Evolutionary conservation across 92 coral and sea anemone species (phyloP), one percentile per base, ranked within the genome.

Genomic region (Pocillopora grandis): DNA sequence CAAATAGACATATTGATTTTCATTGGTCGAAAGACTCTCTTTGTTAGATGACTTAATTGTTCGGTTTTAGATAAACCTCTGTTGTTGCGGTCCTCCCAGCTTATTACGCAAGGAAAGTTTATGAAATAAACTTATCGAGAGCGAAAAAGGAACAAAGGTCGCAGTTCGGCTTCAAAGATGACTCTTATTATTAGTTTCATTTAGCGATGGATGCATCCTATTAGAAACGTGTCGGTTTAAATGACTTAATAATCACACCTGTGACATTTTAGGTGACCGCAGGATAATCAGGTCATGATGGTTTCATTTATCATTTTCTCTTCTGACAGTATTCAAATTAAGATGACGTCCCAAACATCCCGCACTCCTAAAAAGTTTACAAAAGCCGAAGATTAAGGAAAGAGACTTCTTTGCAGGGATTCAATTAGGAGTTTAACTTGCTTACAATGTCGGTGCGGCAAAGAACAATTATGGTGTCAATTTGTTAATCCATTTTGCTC

Each of bases 11-110:
- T 73, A 48, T 5, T 49, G 33, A 75, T 18, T 73, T 15, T 63
- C 56, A 83, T 83, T 83, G 86, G 86, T 81, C 80, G 12, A 75
- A 21, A 75, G 66, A 23, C 19, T n/a, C 58, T 58, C 79, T 74
- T 74, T 83, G 86, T 83, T 82, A 62, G 52, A 62, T 55, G 73
- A 37, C 56, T 62, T 49, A 62, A 70, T 73, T 74, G 86, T 74
- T 72, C 65, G 9, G 52, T 20, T 35, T 52, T n/a, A 80, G 64
- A 83, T 63, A 83, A 83, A 48, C 85, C 27, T 68, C 62, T 37
- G 69, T 70, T 81, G 58, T 76, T 81, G 16, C 59, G 77, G 52
- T 42, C 78, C 62, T n/a, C 13, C 23, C 27, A 6, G 15, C 71
- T 71, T 68, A 70, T 71, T 81, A 81, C 77, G 23, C 61, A 71